phyloP scores from a whole-genome alignment of 2,888 invertebrate species.

The Lomographa bimaculata region DNA sequence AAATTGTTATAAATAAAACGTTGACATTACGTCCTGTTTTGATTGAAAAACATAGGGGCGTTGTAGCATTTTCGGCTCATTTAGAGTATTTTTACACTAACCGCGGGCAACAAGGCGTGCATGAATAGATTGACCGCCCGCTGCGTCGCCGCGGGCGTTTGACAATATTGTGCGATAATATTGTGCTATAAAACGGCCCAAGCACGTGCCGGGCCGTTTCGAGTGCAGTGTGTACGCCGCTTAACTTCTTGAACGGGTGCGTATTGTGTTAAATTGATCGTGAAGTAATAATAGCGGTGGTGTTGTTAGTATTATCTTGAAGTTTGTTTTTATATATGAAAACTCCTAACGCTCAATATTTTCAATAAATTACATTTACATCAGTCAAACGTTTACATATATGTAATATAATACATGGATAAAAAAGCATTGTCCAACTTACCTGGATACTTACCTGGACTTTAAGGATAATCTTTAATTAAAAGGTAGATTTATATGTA shows the following conservation, averaged over 20 bases:
- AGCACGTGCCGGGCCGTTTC: constrained; percentile 51
- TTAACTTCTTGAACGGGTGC: constrained; percentile 34
- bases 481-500: too few relatives aligned
- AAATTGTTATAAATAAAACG: constrained; percentile 10
- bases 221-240: constrained; percentile 44
- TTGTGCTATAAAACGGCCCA: constrained; percentile 28
- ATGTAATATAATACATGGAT: too few relatives aligned
- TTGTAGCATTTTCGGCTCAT: constrained; percentile 32
- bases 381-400: too few relatives aligned
- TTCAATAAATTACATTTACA: too few relatives aligned
- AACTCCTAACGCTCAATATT: too few relatives aligned
- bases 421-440: too few relatives aligned
- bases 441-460: too few relatives aligned
- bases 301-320: too few relatives aligned
- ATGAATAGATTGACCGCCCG: constrained; percentile 41
- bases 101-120: constrained; percentile 34
- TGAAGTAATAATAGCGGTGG: constrained; percentile 4
- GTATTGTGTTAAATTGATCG: constrained; percentile 11
- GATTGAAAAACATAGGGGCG: constrained; percentile 31
- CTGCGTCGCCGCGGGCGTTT: constrained; percentile 55
- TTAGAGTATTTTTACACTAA: constrained; percentile 40
- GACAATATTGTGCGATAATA: constrained; percentile 55
- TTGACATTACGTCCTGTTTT: constrained; percentile 22
- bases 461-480: too few relatives aligned
- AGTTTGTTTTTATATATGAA: too few relatives aligned